phyloP scores from a whole-genome alignment of 1,140 invertebrate genomes.

The Drosophila grimshawi region DNA sequence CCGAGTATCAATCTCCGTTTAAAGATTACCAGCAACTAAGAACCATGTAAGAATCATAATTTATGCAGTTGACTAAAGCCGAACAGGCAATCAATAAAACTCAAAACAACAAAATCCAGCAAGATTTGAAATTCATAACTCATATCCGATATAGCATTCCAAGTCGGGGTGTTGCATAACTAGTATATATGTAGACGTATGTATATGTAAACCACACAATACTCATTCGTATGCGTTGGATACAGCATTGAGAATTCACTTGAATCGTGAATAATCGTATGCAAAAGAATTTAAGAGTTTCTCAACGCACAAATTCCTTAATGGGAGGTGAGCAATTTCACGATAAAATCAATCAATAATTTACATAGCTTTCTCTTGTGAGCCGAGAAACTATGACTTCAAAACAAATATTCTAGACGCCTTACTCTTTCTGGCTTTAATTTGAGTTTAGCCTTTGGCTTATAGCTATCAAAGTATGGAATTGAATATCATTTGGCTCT shows the following conservation, averaged over 20 bases:
- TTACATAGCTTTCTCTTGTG: slow-evolving; percentile 22
- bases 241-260: slow-evolving; percentile 27
- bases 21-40: slow-evolving; percentile 14
- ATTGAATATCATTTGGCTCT: no score
- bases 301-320: slow-evolving; percentile 23
- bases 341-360: slow-evolving; percentile 6
- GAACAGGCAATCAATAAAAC: slow-evolving; percentile 22
- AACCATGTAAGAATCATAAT: slow-evolving; percentile 39
- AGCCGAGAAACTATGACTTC: background rate
- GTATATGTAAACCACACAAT: slow-evolving; percentile 11
- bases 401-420: slow-evolving; percentile 12
- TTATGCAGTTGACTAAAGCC: slow-evolving; percentile 49
- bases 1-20: background rate
- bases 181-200: background rate
- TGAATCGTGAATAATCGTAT: slow-evolving; percentile 47
- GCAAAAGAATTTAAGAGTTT: slow-evolving; percentile 54
- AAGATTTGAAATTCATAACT: slow-evolving; percentile 60
- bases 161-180: background rate
- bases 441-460: no score
- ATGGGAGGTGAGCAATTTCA: background rate
- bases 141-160: slow-evolving; percentile 9
- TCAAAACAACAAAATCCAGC: slow-evolving; percentile 29
- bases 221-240: background rate
- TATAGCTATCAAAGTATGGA: background rate
- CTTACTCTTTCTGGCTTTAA: background rate